These are phyloP conservation scores for Microplitis deprimator DNA, from an alignment of 2,888 invertebrate species.

Conservation along the genomic window DNA sequence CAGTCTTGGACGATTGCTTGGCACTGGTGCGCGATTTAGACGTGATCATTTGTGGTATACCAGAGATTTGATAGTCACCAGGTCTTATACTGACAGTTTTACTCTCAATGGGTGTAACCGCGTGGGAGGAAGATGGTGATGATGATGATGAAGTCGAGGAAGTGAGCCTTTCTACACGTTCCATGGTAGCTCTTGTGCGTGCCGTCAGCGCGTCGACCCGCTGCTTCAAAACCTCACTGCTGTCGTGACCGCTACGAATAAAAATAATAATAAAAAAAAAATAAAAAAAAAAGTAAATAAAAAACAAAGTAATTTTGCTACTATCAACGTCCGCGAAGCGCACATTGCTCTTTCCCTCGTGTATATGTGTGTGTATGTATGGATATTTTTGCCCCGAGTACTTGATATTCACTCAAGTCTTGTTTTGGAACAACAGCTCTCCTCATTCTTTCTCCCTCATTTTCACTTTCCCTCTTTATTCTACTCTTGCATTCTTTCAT, in stretches of 20 bases:
- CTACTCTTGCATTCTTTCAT: slow-evolving; percentile 9
- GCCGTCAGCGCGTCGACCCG: slow-evolving; percentile 79
- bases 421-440: slow-evolving; percentile 12
- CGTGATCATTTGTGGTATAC: slow-evolving; percentile 24
- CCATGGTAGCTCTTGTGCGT: slow-evolving; percentile 78
- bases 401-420: slow-evolving; percentile 14
- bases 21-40: slow-evolving; percentile 41
- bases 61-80: slow-evolving; percentile 15
- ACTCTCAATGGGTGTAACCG: slow-evolving; percentile 48
- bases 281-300: slow-evolving; percentile 45
- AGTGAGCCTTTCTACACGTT: slow-evolving; percentile 78
- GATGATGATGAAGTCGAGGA: slow-evolving; percentile 47
- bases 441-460: slow-evolving; percentile 1
- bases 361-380: slow-evolving; percentile 18
- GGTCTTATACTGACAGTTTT: slow-evolving; percentile 38
- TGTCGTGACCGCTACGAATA: slow-evolving; percentile 52
- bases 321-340: slow-evolving; percentile 15
- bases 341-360: slow-evolving; percentile 18
- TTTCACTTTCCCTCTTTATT: slow-evolving; percentile 8
- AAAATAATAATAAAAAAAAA: slow-evolving; percentile 4
- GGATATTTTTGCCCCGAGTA: slow-evolving; percentile 9
- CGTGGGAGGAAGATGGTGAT: slow-evolving; percentile 25
- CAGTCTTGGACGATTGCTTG: slow-evolving; percentile 33
- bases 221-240: slow-evolving; percentile 70
- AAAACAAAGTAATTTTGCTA: slow-evolving; percentile 43